Conservation (phyloP, 2,888 invertebrate genomes). For the Sinelater perroti region DNA sequence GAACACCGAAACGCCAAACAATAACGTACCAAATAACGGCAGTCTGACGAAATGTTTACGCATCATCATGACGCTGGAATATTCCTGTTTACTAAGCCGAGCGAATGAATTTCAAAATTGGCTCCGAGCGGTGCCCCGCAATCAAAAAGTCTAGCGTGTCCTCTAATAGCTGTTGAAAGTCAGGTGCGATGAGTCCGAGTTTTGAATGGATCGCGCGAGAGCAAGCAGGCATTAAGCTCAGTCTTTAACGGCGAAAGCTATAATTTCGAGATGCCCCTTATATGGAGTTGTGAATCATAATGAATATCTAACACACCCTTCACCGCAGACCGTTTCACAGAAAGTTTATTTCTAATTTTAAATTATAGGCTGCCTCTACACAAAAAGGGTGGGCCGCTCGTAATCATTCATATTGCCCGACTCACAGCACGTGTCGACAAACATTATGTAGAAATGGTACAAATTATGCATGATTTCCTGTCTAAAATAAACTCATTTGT, state of each 20-base stretch:
- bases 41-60: neutral
- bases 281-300: slow-evolving; percentile 44
- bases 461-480: slow-evolving; percentile 27
- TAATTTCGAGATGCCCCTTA: slow-evolving; percentile 43
- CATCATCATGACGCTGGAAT: neutral
- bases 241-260: slow-evolving; percentile 36
- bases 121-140: slow-evolving; percentile 16
- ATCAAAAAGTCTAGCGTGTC: slow-evolving; percentile 17
- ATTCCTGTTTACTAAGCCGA: neutral
- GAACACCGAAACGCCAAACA: slow-evolving; percentile 5
- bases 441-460: slow-evolving; percentile 23
- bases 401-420: slow-evolving; percentile 42
- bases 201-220: slow-evolving; percentile 5
- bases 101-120: slow-evolving; percentile 15
- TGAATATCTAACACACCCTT: slow-evolving; percentile 45
- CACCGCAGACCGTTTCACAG: slow-evolving; percentile 36
- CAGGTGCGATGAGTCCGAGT: slow-evolving; percentile 6
- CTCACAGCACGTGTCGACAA: slow-evolving; percentile 40
- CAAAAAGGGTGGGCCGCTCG: slow-evolving; percentile 41
- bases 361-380: slow-evolving; percentile 43
- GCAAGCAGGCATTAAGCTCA: slow-evolving; percentile 13
- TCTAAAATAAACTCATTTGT: slow-evolving; percentile 20
- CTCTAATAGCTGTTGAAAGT: slow-evolving; percentile 14
- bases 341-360: slow-evolving; percentile 43
- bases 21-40: too few species aligned